These are phyloP conservation scores for Pachypanchax playfairii DNA, from an alignment of 2,113 vertebrate genomes.

Conservation along the genomic window DNA sequence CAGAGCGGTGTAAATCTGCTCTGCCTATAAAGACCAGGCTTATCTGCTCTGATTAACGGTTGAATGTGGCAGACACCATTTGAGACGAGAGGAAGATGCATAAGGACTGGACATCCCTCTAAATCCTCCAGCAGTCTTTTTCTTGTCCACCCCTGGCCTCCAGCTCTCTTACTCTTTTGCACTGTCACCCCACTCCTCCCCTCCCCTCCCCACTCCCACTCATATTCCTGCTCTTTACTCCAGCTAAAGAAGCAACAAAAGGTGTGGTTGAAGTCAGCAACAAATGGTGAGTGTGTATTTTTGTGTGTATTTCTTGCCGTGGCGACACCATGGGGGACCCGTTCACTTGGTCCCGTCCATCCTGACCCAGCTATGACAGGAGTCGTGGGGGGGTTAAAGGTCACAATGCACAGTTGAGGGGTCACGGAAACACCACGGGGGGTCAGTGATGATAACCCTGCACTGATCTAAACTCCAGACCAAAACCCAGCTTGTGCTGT, in stretches of 20 bases:
- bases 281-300: slow-evolving; percentile 68
- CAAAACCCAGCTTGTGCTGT: slow-evolving; percentile 62
- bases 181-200: slow-evolving; percentile 1
- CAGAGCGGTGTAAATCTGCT: slow-evolving; percentile 70
- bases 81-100: slow-evolving; percentile 61
- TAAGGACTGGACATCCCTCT: slow-evolving; percentile 67
- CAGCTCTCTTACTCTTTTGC: slow-evolving; percentile 46
- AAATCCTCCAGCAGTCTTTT: slow-evolving; percentile 39
- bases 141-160: slow-evolving; percentile 30
- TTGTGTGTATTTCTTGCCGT: slow-evolving; percentile 36
- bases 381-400: slow-evolving; percentile 51
- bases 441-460: slow-evolving; percentile 71
- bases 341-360: slow-evolving; percentile 51
- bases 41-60: slow-evolving; percentile 75
- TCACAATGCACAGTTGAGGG: slow-evolving; percentile 52
- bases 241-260: slow-evolving; percentile 59
- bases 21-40: slow-evolving; percentile 63
- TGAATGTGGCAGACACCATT: slow-evolving; percentile 40
- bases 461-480: slow-evolving; percentile 75
- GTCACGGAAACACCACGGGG: slow-evolving; percentile 65
- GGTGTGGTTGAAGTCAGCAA: slow-evolving; percentile 69
- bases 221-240: slow-evolving; percentile 3
- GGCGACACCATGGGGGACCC: slow-evolving; percentile 46
- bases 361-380: slow-evolving; percentile 52
- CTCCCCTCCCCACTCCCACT: neutral